Evolutionary conservation across 2,797 vertebrate species (phyloP), one percentile per base, ranked within the genome.

Genomic region (Poecilia picta): DNA sequence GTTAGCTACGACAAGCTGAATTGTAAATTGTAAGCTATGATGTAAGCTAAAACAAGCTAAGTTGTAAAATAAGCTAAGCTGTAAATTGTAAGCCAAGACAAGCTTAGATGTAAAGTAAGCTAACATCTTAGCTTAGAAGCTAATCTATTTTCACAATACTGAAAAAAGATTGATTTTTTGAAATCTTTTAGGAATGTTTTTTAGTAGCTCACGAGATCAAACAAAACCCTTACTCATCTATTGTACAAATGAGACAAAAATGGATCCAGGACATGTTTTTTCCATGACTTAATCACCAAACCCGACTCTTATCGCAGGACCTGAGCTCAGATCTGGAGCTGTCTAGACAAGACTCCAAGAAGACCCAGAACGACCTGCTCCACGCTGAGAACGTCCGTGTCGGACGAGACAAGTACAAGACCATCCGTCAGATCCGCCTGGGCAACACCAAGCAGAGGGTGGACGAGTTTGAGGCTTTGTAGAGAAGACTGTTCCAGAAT

Each of bases 381-480:
- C 98, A 99, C 89, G 96, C 93, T 0, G 96, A 98, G 93, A 99
- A 99, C 84, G 92, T 97, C 90, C 91, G 95, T 8, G 95, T 79
- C 23, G 98, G 98, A 7, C 97, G 98, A 1, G 97, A 99, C 96
- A 99, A 99, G 94, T 99, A 99, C 96, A 99, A 99, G 96, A 99
- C 98, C 0, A 96, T 99, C 91, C 95, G 97, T 75, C 98, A 99
- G 95, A 99, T 99, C 91, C 98, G 98, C 1, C 95, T 96, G 94
- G 98, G 98, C 89, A 98, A 99, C 95, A 99, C 98, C 90, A 99
- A 99, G 96, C 98, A 99, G 96, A 97, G 98, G 90, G 96, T 99
- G 0, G 98, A 99, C 8, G 98, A 99, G 94, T 99, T 99, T 66
- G 98, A 99, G 92, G 95, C 97, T 28, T 96, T 99, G 96, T 99